These are phyloP conservation scores for Herpailurus yagouaroundi DNA, from an alignment of 2,113 vertebrate genomes.

Conservation along the genomic window DNA sequence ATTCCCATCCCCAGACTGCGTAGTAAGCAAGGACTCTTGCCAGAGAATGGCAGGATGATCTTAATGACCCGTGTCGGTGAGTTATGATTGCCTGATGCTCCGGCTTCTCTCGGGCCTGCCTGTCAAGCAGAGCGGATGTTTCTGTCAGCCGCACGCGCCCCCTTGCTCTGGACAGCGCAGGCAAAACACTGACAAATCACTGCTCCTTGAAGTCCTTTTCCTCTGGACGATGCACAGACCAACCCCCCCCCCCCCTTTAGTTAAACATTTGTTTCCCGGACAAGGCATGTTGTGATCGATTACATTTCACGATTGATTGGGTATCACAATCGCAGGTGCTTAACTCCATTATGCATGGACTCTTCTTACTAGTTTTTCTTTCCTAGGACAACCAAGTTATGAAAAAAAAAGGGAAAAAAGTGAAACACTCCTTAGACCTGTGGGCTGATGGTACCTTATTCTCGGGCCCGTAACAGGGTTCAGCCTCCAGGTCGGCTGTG, in stretches of 20 bases:
- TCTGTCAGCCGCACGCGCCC: neutral
- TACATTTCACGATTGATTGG: constrained; percentile 58
- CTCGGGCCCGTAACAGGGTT: neutral
- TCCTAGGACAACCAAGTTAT: neutral
- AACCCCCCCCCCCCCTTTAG: neutral
- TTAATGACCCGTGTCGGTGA: neutral
- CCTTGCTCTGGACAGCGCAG: neutral
- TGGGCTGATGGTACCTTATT: neutral
- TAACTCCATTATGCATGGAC: constrained; percentile 13
- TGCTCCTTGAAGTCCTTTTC: neutral
- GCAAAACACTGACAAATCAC: constrained; percentile 19
- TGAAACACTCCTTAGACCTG: neutral
- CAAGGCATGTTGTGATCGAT: neutral
- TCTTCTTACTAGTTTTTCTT: neutral
- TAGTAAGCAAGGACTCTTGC: neutral
- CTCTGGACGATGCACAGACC: neutral
- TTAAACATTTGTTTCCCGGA: constrained; percentile 48
- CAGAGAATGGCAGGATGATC: neutral
- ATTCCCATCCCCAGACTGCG: neutral
- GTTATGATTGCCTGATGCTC: neutral
- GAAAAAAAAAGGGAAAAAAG: neutral
- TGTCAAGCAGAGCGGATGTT: neutral
- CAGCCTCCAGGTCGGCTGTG: neutral
- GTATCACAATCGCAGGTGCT: neutral
- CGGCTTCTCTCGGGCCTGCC: neutral